Percentiles rank a stretch among this genome's conserved stretches.
phyloP scores from a whole-genome alignment of 2,797 vertebrate genomes.

The Coracias cyanogaster region DNA sequence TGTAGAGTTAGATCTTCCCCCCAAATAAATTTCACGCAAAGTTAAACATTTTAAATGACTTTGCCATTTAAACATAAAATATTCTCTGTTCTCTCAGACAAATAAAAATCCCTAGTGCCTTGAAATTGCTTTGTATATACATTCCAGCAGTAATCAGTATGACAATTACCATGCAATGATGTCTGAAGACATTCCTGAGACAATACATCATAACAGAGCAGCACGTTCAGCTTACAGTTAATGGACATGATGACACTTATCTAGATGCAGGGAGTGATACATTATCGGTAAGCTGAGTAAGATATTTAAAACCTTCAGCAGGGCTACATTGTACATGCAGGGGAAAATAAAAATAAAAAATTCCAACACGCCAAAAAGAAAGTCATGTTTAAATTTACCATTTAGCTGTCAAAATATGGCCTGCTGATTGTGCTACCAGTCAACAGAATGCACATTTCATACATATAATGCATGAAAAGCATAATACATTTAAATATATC shows the following conservation, averaged over 20 bases:
- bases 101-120: neutral
- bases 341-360: rapidly evolving
- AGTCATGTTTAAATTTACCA: neutral
- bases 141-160: rapidly evolving
- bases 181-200: neutral
- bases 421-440: neutral
- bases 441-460: neutral
- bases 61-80: neutral
- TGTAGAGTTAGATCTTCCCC: neutral
- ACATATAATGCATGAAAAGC: neutral
- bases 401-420: neutral
- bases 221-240: neutral
- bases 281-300: neutral
- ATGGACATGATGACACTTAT: neutral
- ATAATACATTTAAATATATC: constrained; percentile 32
- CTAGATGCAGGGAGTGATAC: neutral
- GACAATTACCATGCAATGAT: rapidly evolving
- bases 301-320: neutral
- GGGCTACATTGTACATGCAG: neutral
- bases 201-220: neutral
- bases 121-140: neutral
- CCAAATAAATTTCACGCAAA: neutral
- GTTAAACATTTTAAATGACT: neutral
- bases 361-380: neutral
- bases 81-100: neutral